These are phyloP conservation scores for Montifringilla adamsi DNA, from an alignment of 2,113 vertebrate species.

Conservation along the genomic window DNA sequence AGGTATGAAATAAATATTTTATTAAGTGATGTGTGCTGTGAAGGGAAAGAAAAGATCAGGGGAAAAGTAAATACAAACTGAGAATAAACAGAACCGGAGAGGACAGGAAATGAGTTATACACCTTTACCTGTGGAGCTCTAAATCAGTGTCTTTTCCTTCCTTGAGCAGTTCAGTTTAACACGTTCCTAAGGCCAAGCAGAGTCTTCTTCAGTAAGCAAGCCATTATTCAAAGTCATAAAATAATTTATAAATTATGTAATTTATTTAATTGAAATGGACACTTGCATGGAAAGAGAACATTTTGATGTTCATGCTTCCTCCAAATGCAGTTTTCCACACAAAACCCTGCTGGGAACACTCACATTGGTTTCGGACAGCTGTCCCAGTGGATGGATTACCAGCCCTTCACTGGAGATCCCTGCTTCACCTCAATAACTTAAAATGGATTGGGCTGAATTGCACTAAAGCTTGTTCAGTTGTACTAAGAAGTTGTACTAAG, in stretches of 20 bases:
- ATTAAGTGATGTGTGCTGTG: not conserved
- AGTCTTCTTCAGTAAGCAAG: not conserved
- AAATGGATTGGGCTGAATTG: not conserved
- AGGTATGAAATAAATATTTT: not conserved
- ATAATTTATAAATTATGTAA: not conserved
- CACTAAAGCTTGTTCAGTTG: not conserved
- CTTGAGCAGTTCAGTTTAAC: not conserved
- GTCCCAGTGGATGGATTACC: not conserved
- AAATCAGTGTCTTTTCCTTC: not conserved
- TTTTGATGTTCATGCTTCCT: not conserved
- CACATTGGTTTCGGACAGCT: fast-evolving
- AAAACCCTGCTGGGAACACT: not conserved
- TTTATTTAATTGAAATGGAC: not conserved
- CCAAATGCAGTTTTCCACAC: not conserved
- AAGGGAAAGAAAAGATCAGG: no score
- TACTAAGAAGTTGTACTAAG: not conserved
- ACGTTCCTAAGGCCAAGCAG: not conserved
- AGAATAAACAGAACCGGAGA: not conserved
- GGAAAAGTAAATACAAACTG: not conserved
- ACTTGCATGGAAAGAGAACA: not conserved
- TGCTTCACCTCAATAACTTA: not conserved
- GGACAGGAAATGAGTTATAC: not conserved
- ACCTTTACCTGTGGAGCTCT: not conserved
- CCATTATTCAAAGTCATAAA: not conserved
- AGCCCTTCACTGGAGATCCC: not conserved